phyloP scores from a whole-genome alignment of 2,113 vertebrate genomes.

The Gopherus evgoodei region DNA sequence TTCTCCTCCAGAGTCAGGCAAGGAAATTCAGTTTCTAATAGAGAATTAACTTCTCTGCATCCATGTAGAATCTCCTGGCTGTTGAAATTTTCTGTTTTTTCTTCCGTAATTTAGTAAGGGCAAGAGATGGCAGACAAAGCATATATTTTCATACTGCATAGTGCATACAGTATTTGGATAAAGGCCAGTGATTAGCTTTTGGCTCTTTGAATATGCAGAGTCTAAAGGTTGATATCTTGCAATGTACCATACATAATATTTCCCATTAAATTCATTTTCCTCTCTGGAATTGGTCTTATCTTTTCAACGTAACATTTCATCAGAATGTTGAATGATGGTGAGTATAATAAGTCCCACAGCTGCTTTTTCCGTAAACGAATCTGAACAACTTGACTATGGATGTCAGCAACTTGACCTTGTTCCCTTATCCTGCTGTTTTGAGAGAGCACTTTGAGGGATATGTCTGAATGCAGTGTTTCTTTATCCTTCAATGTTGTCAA shows the following conservation, averaged over 20 bases:
- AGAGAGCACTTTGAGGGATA: conserved; percentile 29
- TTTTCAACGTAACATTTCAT: not conserved
- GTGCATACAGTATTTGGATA: not conserved
- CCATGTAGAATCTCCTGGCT: conserved; percentile 41
- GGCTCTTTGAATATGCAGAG: not conserved
- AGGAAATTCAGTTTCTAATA: conserved; percentile 38
- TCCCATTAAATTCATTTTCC: conserved; percentile 15
- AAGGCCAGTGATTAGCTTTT: not conserved
- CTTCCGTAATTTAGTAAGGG: not conserved
- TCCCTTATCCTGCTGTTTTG: conserved; percentile 38
- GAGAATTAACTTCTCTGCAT: conserved; percentile 49
- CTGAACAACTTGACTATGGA: conserved; percentile 41
- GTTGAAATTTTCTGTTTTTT: conserved; percentile 42
- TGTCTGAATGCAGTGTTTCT: conserved; percentile 14
- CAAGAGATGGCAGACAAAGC: not conserved
- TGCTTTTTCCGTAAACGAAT: conserved; percentile 28
- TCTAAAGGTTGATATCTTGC: conserved; percentile 30
- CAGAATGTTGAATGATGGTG: not conserved
- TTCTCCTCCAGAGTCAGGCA: conserved; percentile 33
- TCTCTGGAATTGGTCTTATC: not conserved
- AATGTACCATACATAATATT: not conserved
- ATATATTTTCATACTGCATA: not conserved
- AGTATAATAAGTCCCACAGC: not conserved
- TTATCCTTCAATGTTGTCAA: conserved; percentile 10
- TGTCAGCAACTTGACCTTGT: conserved; percentile 44